Evolutionary conservation across 2,797 vertebrate genomes (phyloP), one percentile per base, ranked within the genome.

Genomic region (Potorous gilbertii): DNA sequence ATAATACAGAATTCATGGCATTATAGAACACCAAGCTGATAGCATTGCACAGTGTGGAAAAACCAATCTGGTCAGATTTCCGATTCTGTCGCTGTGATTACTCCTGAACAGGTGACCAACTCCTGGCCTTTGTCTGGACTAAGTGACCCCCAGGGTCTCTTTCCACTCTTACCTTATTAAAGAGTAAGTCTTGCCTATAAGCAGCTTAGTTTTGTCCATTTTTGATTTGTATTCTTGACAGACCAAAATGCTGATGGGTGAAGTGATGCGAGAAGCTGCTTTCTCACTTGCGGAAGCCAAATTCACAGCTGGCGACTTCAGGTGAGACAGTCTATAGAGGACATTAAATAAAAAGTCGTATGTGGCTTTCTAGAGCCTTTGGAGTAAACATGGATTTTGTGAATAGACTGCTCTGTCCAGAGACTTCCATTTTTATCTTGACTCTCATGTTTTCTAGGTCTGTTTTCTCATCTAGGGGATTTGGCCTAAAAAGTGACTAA

Each of bases 251-350:
- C 98, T 99, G 97, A 99, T 99, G 99, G 99, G 99, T 92, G 99
- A 99, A 95, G 99, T 99, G 96, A 99, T 99, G 99, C 99, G 99
- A 97, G 99, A 99, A 98, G 99, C 99, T 4, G 99, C 99, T 59
- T 99, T 99, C 97, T 99, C 99, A 91, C 98, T 99, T 97, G 99
- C 99, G n/a, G 99, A 99, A 98, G 99, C 99, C 90, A 99, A 99
- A 97, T 99, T 99, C 98, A 99, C 99, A 91, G 99, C 99, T 95
- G 99, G 99, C 96, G 99, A 99, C 98, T 99, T 99, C 98, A 99
- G 99, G 99, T 99, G 95, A 99, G 97, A 93, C 59, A 46, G 50
- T 31, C 34, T n/a, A n/a, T 50, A 6, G 54, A 16, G 34, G 28
- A 5, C 62, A 66, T 96, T 96, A 94, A n/a, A 59, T 93, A 93